Evolutionary conservation across 2,888 invertebrate species (phyloP).

Genomic region (Agonopterix arenella): DNA sequence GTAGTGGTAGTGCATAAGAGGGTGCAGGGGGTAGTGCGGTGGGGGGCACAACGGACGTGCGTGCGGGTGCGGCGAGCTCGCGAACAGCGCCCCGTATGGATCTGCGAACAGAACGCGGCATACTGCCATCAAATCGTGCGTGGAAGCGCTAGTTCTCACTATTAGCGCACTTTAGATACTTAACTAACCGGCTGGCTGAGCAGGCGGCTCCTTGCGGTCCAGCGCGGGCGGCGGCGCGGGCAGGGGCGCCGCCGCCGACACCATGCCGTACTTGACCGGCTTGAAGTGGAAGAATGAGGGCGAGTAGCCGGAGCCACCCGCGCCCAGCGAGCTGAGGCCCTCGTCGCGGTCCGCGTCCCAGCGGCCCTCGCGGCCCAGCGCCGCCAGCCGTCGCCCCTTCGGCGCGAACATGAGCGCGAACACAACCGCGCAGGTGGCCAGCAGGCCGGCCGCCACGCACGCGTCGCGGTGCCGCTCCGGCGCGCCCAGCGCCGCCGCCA

Average conservation of each 20-base stretch:
- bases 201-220: conserved; percentile 73
- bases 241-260: conserved; percentile 67
- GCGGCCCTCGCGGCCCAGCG: conserved; percentile 92
- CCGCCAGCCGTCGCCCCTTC: conserved; percentile 93
- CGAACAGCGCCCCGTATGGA: conserved; percentile 63
- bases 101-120: conserved; percentile 62
- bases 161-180: conserved; percentile 70
- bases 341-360: conserved; percentile 90
- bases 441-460: conserved; percentile 92
- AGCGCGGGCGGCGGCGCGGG: conserved; percentile 51
- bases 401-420: conserved; percentile 97
- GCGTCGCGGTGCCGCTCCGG: conserved; percentile 89
- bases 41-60: conserved; percentile 66
- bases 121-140: conserved; percentile 50
- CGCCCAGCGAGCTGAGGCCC: conserved; percentile 86
- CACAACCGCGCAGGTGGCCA: conserved; percentile 89
- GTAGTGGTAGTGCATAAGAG: conserved; percentile 69
- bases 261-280: conserved; percentile 87
- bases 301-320: conserved; percentile 89
- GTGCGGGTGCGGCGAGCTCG: conserved; percentile 54
- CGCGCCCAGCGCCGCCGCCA: conserved; percentile 87
- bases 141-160: conserved; percentile 66
- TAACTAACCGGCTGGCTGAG: conserved; percentile 77
- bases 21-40: conserved; percentile 72
- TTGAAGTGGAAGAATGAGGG: conserved; percentile 96